Evolutionary conservation across 2,888 invertebrate species (phyloP).

Genomic region (Philonicus albiceps): DNA sequence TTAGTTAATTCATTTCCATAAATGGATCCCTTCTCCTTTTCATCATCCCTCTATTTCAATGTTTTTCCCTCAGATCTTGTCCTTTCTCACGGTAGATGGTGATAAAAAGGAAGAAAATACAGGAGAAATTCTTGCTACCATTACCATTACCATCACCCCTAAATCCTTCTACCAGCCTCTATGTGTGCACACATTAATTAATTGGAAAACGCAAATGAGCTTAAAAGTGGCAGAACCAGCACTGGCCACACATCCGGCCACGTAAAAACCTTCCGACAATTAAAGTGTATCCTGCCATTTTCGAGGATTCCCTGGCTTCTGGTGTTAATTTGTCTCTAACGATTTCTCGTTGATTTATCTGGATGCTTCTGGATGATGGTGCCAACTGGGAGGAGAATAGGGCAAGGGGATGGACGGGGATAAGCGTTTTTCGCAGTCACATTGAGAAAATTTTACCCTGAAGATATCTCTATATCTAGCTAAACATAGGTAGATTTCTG

Average conservation of each 20-base stretch:
- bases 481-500: not conserved
- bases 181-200: conserved; percentile 13
- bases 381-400: not conserved
- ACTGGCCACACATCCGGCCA: not conserved
- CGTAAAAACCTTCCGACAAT: conserved; percentile 22
- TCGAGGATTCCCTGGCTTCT: not conserved
- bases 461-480: not conserved
- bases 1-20: not conserved
- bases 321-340: conserved; percentile 32
- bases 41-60: not conserved
- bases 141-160: not conserved
- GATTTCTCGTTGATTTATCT: conserved; percentile 30
- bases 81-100: not conserved
- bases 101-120: not conserved
- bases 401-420: not conserved
- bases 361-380: not conserved
- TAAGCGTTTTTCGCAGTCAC: not conserved
- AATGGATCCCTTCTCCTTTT: not conserved
- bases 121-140: not conserved
- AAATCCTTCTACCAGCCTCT: not conserved
- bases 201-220: conserved; percentile 31
- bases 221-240: conserved; percentile 7
- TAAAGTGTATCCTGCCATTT: conserved; percentile 29
- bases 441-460: not conserved
- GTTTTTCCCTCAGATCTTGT: not conserved